phyloP scores from a whole-genome alignment of 2,113 vertebrate genomes.

The Rana temporaria region DNA sequence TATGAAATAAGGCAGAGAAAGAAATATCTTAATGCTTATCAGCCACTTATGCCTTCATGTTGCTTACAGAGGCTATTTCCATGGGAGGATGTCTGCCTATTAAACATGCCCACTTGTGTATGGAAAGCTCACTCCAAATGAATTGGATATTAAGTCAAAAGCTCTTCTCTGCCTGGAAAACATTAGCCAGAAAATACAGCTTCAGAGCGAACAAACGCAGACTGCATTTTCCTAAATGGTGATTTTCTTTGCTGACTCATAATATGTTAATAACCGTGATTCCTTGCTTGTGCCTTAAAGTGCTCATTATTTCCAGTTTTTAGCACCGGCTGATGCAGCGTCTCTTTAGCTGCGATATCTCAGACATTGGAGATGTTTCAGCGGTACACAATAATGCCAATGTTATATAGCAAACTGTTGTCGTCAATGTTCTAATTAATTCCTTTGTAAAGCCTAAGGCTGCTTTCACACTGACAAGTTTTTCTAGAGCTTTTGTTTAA shows the following conservation, averaged over 20 bases:
- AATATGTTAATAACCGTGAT: slow-evolving; percentile 42
- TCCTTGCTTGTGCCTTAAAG: slow-evolving; percentile 29
- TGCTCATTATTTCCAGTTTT: slow-evolving; percentile 42
- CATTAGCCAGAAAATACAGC: slow-evolving; percentile 24
- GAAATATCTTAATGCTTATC: slow-evolving; percentile 5
- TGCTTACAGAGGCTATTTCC: slow-evolving; percentile 42
- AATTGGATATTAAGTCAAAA: slow-evolving; percentile 51
- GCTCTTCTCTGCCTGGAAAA: slow-evolving; percentile 20
- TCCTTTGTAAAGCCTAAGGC: too few species aligned
- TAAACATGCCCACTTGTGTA: slow-evolving; percentile 22
- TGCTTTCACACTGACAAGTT: too few species aligned
- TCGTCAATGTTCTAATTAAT: neutral
- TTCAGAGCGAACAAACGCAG: slow-evolving; percentile 11
- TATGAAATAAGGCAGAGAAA: neutral
- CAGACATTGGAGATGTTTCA: slow-evolving; percentile 7
- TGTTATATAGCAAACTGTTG: slow-evolving; percentile 7
- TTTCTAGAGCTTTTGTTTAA: too few species aligned
- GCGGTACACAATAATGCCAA: slow-evolving; percentile 23
- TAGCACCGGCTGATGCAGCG: neutral
- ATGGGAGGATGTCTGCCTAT: slow-evolving; percentile 26
- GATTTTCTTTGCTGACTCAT: slow-evolving; percentile 42
- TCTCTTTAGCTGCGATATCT: slow-evolving; percentile 14
- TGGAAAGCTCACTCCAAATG: slow-evolving; percentile 39
- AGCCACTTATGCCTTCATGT: neutral
- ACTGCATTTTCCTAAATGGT: slow-evolving; percentile 28